Percentiles rank a stretch among this genome's conserved stretches.
phyloP scores from a whole-genome alignment of 2,113 vertebrate species.

The Mirza zaza region DNA sequence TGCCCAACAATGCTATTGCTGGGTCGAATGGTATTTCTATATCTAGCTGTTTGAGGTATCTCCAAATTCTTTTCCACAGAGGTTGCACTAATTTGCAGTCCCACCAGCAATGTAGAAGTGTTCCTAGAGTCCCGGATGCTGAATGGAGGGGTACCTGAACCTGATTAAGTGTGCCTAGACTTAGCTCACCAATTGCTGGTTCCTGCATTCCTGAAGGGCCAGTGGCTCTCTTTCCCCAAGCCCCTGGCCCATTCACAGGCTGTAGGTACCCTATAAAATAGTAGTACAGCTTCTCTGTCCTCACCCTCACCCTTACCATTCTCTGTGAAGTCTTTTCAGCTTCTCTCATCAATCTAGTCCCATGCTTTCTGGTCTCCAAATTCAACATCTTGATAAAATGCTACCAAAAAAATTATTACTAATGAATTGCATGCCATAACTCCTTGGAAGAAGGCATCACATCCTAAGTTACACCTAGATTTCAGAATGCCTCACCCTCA shows the following conservation, averaged over 20 bases:
- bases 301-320: background rate
- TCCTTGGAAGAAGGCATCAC: background rate
- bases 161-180: background rate
- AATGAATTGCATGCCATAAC: no score
- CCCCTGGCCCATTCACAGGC: background rate
- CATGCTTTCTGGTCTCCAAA: background rate
- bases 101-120: no score
- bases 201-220: no score
- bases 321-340: background rate
- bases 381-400: background rate
- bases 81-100: no score
- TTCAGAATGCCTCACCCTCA: background rate
- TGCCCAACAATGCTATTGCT: no score
- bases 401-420: background rate
- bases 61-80: no score
- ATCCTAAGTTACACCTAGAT: background rate
- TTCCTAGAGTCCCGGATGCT: background rate
- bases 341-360: background rate
- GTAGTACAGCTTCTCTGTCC: background rate
- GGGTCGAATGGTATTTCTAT: no score
- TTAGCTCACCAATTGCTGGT: background rate
- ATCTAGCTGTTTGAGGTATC: no score
- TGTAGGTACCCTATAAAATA: background rate
- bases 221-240: background rate
- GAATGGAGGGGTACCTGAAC: background rate